These are phyloP conservation scores for Antennarius maculatus DNA, from an alignment of 2,797 vertebrate species.

Conservation along the genomic window DNA sequence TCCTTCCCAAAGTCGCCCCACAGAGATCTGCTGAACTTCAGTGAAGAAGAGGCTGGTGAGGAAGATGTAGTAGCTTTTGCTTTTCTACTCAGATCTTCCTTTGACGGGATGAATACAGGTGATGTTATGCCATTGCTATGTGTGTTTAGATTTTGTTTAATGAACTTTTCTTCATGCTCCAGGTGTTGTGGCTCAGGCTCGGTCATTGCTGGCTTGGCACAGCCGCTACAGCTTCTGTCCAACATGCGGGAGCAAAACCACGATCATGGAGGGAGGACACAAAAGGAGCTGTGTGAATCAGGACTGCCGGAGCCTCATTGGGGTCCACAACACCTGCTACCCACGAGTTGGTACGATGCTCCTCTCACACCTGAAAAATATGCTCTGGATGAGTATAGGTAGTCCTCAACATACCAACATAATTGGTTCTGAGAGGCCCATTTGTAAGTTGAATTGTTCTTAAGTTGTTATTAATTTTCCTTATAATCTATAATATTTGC, in stretches of 20 bases:
- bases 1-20: constrained; percentile 85
- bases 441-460: no score
- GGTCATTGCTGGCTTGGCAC: constrained; percentile 93
- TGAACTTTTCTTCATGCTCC: constrained; percentile 16
- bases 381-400: no score
- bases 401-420: no score
- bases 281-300: constrained; percentile 88
- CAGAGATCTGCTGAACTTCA: constrained; percentile 87
- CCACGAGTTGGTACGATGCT: constrained; percentile 88
- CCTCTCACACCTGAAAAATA: background rate
- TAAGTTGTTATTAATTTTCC: no score
- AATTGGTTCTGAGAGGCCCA: no score
- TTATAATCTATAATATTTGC: no score
- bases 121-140: background rate
- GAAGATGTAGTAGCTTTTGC: rapidly evolving
- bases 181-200: constrained; percentile 92
- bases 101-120: background rate
- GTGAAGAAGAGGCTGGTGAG: constrained; percentile 92
- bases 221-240: constrained; percentile 89
- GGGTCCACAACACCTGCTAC: constrained; percentile 93
- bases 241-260: constrained; percentile 88
- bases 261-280: constrained; percentile 87
- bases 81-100: background rate
- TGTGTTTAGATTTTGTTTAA: background rate
- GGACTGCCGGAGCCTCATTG: constrained; percentile 86